These are phyloP conservation scores for Sylvicapra grimmia DNA, from an alignment of 2,113 vertebrate species.

Conservation along the genomic window DNA sequence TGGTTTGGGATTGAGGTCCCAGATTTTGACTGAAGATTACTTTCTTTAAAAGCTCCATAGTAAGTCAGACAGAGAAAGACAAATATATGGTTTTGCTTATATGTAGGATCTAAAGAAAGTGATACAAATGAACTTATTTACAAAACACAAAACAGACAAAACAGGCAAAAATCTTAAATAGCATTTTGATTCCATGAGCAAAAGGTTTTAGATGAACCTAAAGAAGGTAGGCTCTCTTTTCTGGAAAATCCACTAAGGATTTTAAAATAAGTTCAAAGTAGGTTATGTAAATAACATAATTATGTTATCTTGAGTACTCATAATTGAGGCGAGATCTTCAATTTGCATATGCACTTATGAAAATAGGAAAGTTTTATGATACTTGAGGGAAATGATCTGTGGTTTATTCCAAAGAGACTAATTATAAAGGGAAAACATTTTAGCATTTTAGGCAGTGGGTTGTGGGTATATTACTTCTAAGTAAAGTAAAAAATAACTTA, in stretches of 20 bases:
- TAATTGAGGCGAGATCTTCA: slow-evolving; percentile 29
- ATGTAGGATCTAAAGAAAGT: neutral
- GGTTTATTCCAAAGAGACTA: slow-evolving; percentile 38
- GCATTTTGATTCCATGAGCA: neutral
- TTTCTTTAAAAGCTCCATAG: neutral
- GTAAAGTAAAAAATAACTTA: neutral
- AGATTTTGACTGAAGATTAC: neutral
- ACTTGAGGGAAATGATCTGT: neutral
- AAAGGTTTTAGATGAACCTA: neutral
- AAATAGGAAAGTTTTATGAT: slow-evolving; percentile 27
- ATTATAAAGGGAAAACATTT: slow-evolving; percentile 41
- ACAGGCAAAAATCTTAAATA: slow-evolving; percentile 3
- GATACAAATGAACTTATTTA: neutral
- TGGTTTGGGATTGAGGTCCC: neutral
- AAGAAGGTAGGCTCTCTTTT: neutral
- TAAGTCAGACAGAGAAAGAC: neutral
- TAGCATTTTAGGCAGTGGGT: neutral
- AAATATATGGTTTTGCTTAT: neutral
- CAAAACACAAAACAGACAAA: neutral
- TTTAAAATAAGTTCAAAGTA: slow-evolving; percentile 5
- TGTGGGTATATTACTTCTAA: neutral
- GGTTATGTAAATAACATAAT: neutral
- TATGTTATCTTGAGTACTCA: neutral
- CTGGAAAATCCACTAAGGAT: neutral
- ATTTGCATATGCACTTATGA: slow-evolving; percentile 7